A percentile compares a stretch with the other conserved stretches of the same genome.
Evolutionary conservation across 2,113 vertebrate species (phyloP).

Genomic region (Pseudois nayaur): DNA sequence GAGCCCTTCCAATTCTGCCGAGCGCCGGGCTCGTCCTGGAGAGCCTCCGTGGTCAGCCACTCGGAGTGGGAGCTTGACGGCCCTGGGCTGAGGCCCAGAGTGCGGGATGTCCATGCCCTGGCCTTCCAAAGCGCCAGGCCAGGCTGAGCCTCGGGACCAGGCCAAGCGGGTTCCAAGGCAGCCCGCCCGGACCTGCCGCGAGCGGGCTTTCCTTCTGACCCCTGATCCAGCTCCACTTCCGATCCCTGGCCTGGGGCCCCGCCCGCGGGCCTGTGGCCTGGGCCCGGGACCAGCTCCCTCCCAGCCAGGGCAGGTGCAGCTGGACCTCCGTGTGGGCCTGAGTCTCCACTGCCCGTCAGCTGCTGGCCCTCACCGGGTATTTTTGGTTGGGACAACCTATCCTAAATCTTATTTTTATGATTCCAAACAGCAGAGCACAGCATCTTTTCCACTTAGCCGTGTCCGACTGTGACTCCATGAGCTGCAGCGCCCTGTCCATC

Average conservation of each 20-base stretch:
- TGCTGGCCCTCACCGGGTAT: background rate
- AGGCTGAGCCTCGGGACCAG: too few species aligned
- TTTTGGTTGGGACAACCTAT: background rate
- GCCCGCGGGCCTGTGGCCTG: background rate
- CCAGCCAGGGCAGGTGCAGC: background rate
- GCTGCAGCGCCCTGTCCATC: background rate
- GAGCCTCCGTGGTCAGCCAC: background rate
- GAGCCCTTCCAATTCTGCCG: background rate
- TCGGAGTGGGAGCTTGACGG: too few species aligned
- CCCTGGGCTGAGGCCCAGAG: background rate
- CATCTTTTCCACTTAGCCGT: background rate
- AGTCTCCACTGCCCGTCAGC: background rate
- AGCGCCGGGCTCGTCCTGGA: rapidly evolving
- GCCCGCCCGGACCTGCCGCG: background rate
- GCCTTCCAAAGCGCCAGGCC: background rate
- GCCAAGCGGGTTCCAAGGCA: background rate
- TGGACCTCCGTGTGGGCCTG: background rate
- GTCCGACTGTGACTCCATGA: rapidly evolving
- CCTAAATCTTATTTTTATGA: background rate
- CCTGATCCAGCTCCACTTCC: background rate
- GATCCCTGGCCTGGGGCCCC: background rate
- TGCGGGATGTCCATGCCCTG: rapidly evolving
- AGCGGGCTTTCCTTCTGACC: background rate
- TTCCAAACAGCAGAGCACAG: background rate
- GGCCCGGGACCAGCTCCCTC: background rate